Base-by-base conservation (phyloP, 2,113 vertebrate genomes). In the Grammatotria lemairii region DNA sequence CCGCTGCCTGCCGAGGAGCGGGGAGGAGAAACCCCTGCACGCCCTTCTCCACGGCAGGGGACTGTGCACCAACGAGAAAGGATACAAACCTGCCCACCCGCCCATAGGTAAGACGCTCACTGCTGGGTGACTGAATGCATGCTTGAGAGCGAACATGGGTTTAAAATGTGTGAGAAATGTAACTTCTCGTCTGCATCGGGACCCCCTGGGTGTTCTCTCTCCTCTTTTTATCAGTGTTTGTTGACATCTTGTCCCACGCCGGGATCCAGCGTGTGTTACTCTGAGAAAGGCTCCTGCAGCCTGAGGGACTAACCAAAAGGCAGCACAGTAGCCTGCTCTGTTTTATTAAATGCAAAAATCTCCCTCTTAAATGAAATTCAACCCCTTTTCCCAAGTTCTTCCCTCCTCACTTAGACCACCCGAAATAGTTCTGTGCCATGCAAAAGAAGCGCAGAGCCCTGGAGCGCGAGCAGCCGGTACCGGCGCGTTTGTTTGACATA, bases 1-100 rank as follows among this genome's bases (percentile, higher is more conserved):
- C 58, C 98, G 98, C 90, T 99, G 98, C 92, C 95, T 99, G 75
- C 98, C 98, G 9, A 96, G 98, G 60, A 98, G 97, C 95, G 98
- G 98, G 16, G 98, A 99, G 95, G 98, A 99, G 96, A 99, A 99
- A 90, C 98, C 98, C 84, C 97, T 99, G 94, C 98, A 99, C 89
- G 98, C 98, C 86, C 96, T 99, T 80, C 98, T 99, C 75, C 98
- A 99, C 93, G 98, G 98, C 94, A 96, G 98, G 84, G 98, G 98
- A 85, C 94, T 98, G 93, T 99, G 98, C 96, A 97, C 97, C 91
- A 98, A 98, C 95, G 98, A 99, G 94, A 99, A 98, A 96, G 98
- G 96, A 96, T 98, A 98, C 97, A 97, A 98, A 81, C 96, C 98
- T 91, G 96, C 96, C 17, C 95, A 95, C 82, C 93, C 93, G n/a